phyloP scores from a whole-genome alignment of 1,140 invertebrate species.

The Drosophila pruinosa region DNA sequence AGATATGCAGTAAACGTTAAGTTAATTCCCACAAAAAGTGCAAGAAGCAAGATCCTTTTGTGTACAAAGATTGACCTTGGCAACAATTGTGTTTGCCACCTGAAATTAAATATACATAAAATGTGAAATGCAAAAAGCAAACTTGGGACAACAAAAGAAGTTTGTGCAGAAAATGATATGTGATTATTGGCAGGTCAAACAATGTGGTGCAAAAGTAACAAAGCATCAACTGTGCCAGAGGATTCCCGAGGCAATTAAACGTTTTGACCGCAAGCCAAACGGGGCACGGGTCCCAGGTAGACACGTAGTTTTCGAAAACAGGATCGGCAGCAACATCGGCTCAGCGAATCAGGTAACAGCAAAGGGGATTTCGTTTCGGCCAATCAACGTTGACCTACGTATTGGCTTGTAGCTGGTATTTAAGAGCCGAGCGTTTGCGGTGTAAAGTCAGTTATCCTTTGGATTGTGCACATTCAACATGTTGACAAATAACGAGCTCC shows the following conservation, averaged over 20 bases:
- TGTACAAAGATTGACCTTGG: conserved; percentile 63
- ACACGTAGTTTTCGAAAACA: not conserved
- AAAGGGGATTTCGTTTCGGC: not conserved
- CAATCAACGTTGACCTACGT: conserved; percentile 45
- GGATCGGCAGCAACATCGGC: conserved; percentile 3
- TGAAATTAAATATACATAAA: conserved; percentile 10
- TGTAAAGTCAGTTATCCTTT: conserved; percentile 65
- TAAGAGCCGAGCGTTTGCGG: conserved; percentile 19
- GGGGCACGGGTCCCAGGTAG: conserved; percentile 51
- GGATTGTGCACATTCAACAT: conserved; percentile 43
- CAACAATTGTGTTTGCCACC: conserved; percentile 55
- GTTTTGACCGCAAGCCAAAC: conserved; percentile 82
- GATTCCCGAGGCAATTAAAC: conserved; percentile 64
- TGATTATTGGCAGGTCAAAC: conserved; percentile 15
- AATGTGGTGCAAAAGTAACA: not conserved
- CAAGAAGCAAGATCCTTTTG: conserved; percentile 4
- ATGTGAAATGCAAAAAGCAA: conserved; percentile 49
- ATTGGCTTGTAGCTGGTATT: conserved; percentile 31
- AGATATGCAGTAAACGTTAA: not conserved
- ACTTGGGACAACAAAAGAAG: conserved; percentile 41
- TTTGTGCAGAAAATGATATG: not conserved
- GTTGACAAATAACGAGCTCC: conserved; percentile 68
- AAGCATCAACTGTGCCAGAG: not conserved
- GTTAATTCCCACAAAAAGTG: conserved; percentile 5
- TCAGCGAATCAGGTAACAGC: conserved; percentile 66